phyloP scores from a whole-genome alignment of 2,113 vertebrate species.

The Vulpes vulpes region DNA sequence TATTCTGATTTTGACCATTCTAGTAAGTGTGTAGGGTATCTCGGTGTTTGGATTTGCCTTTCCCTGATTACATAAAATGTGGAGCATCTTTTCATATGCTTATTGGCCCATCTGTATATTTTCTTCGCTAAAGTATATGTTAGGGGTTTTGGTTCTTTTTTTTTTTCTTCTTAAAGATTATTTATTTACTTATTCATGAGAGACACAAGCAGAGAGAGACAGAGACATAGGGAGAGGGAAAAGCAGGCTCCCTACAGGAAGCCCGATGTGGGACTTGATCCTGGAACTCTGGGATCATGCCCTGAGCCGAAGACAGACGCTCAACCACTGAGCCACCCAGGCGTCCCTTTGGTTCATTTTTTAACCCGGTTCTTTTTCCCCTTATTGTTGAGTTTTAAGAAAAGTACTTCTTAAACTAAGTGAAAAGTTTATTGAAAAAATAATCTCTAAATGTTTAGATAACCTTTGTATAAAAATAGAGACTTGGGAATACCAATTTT shows the following conservation, averaged over 20 bases:
- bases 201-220: no score
- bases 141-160: neutral
- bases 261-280: no score
- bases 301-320: no score
- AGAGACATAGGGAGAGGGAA: no score
- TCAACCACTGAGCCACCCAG: no score
- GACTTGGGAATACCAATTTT: neutral
- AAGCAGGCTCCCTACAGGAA: no score
- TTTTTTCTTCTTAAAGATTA: no score
- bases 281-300: no score
- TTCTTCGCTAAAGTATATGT: neutral
- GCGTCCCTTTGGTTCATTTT: neutral
- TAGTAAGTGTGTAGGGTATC: neutral
- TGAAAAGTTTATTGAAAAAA: neutral
- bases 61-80: neutral
- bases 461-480: neutral
- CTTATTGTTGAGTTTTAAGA: neutral
- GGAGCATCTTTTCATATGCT: neutral
- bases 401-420: neutral
- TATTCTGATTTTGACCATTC: neutral
- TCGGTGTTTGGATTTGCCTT: neutral
- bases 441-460: neutral
- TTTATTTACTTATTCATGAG: no score
- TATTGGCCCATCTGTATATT: neutral
- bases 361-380: neutral